Percentiles rank a stretch among this genome's conserved stretches.
Conservation (phyloP, 2,888 invertebrate species). For the Abscondita cerata region DNA sequence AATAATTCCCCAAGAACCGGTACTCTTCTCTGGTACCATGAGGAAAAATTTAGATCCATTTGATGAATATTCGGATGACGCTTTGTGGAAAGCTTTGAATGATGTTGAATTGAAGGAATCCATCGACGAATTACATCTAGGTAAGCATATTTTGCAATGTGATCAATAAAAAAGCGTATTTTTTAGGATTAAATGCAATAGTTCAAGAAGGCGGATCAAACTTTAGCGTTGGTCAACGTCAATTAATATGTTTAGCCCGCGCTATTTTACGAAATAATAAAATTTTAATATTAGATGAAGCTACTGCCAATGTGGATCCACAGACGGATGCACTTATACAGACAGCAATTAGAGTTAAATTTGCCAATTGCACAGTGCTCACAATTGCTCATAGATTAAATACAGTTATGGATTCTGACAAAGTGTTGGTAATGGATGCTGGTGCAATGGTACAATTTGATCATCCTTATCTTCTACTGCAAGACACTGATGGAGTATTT, state of each 20-base stretch:
- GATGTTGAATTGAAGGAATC: slow-evolving; percentile 79
- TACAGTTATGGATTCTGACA: slow-evolving; percentile 85
- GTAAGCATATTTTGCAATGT: too few species aligned
- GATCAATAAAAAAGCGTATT: too few species aligned
- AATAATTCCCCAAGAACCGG: slow-evolving; percentile 66
- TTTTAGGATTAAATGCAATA: slow-evolving; percentile 70
- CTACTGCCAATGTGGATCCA: slow-evolving; percentile 83
- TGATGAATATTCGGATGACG: slow-evolving; percentile 76
- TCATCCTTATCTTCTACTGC: slow-evolving; percentile 70
- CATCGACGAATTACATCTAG: slow-evolving; percentile 64
- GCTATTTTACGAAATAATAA: slow-evolving; percentile 60
- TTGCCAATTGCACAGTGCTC: slow-evolving; percentile 77
- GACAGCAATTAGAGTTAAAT: slow-evolving; percentile 74
- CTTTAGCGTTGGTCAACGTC: slow-evolving; percentile 62
- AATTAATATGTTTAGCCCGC: slow-evolving; percentile 71
- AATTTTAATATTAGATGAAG: slow-evolving; percentile 66
- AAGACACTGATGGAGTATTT: slow-evolving; percentile 64
- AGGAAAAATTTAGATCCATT: slow-evolving; percentile 92
- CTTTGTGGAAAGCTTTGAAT: slow-evolving; percentile 84
- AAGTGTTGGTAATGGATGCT: slow-evolving; percentile 81
- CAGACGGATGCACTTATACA: slow-evolving; percentile 80
- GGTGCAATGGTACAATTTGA: slow-evolving; percentile 79
- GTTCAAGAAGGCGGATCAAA: slow-evolving; percentile 73
- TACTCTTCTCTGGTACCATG: slow-evolving; percentile 86
- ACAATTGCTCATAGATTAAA: slow-evolving; percentile 85